Base-by-base conservation (phyloP, 2,113 vertebrate genomes). In the Sitta europaea region DNA sequence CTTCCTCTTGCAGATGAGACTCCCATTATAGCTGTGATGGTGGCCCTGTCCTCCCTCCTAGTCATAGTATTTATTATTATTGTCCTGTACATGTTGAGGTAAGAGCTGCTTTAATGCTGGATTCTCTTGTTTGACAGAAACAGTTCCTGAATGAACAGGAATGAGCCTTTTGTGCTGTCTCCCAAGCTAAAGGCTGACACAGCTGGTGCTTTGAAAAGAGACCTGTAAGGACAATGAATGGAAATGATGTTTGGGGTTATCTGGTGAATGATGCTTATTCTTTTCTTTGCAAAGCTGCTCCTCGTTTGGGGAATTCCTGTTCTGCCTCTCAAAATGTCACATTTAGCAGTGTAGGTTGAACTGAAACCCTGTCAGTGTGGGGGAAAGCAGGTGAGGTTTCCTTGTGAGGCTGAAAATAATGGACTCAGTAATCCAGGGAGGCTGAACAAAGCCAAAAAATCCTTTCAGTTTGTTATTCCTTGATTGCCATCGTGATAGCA, bases 1-100 rank as follows among this genome's bases (percentile, higher is more conserved):
- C 33, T 94, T 93, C 93, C 81, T 63, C 4, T 98, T 98, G 85
- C 94, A 97, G 99, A 99, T 96, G 99, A 99, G 77, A 99, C 99
- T 48, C 98, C 99, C 7, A 99, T 99, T 97, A 99, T 99, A 35
- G 99, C 99, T 0, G 99, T 99, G 90, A 99, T 99, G 98, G 99
- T 99, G 97, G 99, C 99, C 81, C 97, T 99, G 71, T 99, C 99
- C 67, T 99, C 98, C 91, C 98, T 99, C 92, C 98, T 99, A 91
- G 98, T 99, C 94, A 99, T 99, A 92, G 98, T 99, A 97, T 99
- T 99, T 98, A 99, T 99, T 98, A 99, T 99, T 98, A 99, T 99
- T 94, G 98, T 99, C 97, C 98, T 99, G 62, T 99, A 99, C 98
- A 99, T 99, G 99, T 98, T 99, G 97, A 99, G 99, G 99, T 99